phyloP scores from a whole-genome alignment of 2,113 vertebrate genomes.

The Romanogobio albipinnatus region DNA sequence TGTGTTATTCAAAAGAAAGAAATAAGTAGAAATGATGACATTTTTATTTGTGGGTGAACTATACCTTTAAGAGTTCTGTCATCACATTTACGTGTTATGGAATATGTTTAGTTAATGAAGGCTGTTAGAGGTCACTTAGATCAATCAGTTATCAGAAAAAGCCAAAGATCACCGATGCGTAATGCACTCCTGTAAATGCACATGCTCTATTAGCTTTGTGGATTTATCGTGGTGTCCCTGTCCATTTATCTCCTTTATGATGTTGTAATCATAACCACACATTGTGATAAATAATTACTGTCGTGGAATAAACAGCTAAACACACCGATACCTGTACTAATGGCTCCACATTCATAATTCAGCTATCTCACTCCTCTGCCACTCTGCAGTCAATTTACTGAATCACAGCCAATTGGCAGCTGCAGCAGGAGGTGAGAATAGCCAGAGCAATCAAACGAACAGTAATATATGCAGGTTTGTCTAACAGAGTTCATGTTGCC shows the following conservation, averaged over 20 bases:
- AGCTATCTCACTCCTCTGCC: slow-evolving; percentile 50
- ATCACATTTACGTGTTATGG: neutral
- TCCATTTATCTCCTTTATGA: slow-evolving; percentile 50
- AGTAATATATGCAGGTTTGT: slow-evolving; percentile 54
- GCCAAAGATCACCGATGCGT: neutral
- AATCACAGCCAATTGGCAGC: slow-evolving; percentile 57
- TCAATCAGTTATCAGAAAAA: slow-evolving; percentile 34
- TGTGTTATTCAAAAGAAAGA: neutral
- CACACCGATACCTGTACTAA: slow-evolving; percentile 56
- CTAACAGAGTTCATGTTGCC: slow-evolving; percentile 65
- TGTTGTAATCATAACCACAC: slow-evolving; percentile 57
- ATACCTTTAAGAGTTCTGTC: neutral
- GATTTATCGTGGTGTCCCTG: slow-evolving; percentile 43
- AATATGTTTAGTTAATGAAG: slow-evolving; percentile 8
- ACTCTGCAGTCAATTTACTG: slow-evolving; percentile 52
- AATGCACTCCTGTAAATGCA: slow-evolving; percentile 28
- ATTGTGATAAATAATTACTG: slow-evolving; percentile 62
- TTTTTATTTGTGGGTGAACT: neutral
- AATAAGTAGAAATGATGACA: neutral
- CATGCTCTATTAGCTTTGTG: slow-evolving; percentile 52
- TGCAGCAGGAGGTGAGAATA: slow-evolving; percentile 34
- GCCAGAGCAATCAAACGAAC: slow-evolving; percentile 50
- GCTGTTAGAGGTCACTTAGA: neutral
- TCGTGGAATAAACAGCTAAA: slow-evolving; percentile 52
- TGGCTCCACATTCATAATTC: slow-evolving; percentile 57